A percentile compares a stretch with the other conserved stretches of the same genome.
Evolutionary conservation across 2,797 vertebrate species (phyloP).

Genomic region (Pseudopleuronectes americanus): DNA sequence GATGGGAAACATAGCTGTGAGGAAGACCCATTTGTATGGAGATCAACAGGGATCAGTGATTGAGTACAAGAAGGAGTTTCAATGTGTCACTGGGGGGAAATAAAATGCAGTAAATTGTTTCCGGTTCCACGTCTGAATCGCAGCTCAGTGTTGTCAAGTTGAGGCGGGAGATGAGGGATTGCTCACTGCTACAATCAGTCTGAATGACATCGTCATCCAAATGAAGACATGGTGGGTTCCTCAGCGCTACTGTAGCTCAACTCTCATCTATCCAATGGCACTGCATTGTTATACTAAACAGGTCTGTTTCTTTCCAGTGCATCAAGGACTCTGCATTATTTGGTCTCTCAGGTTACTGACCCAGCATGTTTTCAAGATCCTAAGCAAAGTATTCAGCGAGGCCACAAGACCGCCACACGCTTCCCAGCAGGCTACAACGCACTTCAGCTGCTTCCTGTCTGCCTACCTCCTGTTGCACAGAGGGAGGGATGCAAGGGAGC

Average conservation of each 20-base stretch:
- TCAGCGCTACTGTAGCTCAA: background rate
- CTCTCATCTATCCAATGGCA: constrained; percentile 5
- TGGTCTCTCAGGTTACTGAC: constrained; percentile 27
- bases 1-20: background rate
- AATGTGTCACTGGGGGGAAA: constrained; percentile 44
- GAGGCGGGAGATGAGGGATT: constrained; percentile 17
- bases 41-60: constrained; percentile 37
- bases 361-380: constrained; percentile 44
- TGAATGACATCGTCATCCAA: constrained; percentile 51
- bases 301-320: constrained; percentile 19
- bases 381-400: constrained; percentile 49
- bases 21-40: constrained; percentile 16
- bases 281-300: constrained; percentile 15
- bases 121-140: constrained; percentile 31
- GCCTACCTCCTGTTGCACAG: constrained; percentile 72
- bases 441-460: constrained; percentile 70
- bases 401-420: constrained; percentile 53
- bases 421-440: constrained; percentile 64
- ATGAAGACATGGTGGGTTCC: constrained; percentile 28
- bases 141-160: constrained; percentile 22
- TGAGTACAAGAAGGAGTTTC: constrained; percentile 59
- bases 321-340: constrained; percentile 25
- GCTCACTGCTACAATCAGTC: constrained; percentile 25
- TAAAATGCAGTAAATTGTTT: constrained; percentile 53
- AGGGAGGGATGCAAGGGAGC: constrained; percentile 49